phyloP scores from a whole-genome alignment of 2,113 vertebrate species.

The Oreochromis spilurus region DNA sequence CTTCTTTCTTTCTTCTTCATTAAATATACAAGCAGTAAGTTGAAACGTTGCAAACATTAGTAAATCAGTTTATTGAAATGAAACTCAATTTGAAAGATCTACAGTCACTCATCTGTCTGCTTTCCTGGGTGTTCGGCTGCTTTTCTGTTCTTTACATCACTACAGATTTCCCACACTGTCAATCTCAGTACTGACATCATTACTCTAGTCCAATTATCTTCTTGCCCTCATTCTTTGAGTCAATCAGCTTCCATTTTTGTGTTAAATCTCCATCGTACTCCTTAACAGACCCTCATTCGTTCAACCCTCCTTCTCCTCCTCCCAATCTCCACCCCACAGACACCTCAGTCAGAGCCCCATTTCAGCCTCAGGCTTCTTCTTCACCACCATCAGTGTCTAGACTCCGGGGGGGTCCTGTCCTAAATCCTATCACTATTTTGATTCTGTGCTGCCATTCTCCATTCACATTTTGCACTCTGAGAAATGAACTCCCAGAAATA shows the following conservation, averaged over 20 bases:
- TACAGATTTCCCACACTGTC: not conserved
- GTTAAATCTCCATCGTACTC: not conserved
- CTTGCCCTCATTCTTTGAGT: not conserved
- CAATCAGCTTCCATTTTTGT: not conserved
- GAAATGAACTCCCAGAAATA: no score
- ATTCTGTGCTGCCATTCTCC: not conserved
- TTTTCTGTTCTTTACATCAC: not conserved
- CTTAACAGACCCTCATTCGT: not conserved
- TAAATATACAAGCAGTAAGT: not conserved
- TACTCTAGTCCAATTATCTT: not conserved
- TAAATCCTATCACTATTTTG: not conserved
- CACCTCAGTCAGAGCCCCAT: not conserved
- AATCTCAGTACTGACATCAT: not conserved
- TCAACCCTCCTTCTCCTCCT: not conserved
- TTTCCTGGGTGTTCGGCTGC: not conserved
- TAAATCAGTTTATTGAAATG: not conserved
- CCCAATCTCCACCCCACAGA: not conserved
- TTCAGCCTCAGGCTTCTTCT: not conserved
- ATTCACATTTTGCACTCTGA: no score
- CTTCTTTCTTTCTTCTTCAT: not conserved
- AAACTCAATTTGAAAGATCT: not conserved
- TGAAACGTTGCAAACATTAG: not conserved
- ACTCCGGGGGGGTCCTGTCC: not conserved
- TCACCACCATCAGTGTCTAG: not conserved
- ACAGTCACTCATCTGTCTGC: not conserved